Evolutionary conservation across 2,797 vertebrate genomes (phyloP).

Genomic region (Rhodeus uyekii): DNA sequence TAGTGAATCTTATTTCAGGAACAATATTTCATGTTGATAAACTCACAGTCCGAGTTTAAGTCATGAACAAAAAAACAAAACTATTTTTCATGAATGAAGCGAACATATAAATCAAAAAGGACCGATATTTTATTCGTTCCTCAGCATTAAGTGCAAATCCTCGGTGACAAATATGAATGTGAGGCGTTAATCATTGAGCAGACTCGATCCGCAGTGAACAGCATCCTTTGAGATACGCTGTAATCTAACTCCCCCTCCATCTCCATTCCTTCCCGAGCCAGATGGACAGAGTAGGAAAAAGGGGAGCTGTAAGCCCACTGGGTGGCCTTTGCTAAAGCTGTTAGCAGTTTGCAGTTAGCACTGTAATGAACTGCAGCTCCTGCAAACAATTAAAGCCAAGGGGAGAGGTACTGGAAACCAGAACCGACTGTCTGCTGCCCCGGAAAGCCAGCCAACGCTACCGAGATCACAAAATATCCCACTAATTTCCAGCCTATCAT

Average conservation of each 20-base stretch:
- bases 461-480: neutral
- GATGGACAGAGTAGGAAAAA: slow-evolving; percentile 58
- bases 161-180: slow-evolving; percentile 22
- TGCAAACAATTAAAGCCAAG: slow-evolving; percentile 46
- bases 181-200: slow-evolving; percentile 18
- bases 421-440: slow-evolving; percentile 30
- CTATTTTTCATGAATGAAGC: neutral
- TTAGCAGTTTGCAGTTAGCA: slow-evolving; percentile 51
- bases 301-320: slow-evolving; percentile 56
- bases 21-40: neutral
- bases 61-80: rapidly evolving
- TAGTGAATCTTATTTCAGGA: neutral
- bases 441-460: slow-evolving; percentile 5
- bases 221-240: slow-evolving; percentile 24
- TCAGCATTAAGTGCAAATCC: slow-evolving; percentile 16
- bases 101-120: neutral
- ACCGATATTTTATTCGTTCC: neutral
- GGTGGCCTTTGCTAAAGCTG: slow-evolving; percentile 66
- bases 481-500: neutral
- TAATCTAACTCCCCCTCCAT: slow-evolving; percentile 48
- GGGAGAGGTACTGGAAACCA: slow-evolving; percentile 25
- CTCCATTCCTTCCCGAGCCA: slow-evolving; percentile 53
- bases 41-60: neutral
- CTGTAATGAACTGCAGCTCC: slow-evolving; percentile 45
- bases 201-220: slow-evolving; percentile 13